Evolutionary conservation across 2,888 invertebrate species (phyloP).

Genomic region (Drosophila algonquin): DNA sequence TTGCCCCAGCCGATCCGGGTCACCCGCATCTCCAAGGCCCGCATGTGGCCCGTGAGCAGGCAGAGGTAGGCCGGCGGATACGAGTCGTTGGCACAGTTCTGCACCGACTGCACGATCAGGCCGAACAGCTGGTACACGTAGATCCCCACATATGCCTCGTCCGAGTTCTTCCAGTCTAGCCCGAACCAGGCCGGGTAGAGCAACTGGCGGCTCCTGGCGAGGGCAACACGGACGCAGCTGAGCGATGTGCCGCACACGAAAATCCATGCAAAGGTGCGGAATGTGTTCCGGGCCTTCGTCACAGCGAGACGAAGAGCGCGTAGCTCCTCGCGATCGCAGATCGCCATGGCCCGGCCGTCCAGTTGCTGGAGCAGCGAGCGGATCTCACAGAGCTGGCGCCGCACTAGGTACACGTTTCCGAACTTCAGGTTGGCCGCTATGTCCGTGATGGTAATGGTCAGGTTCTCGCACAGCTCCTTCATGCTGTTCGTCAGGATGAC

Average conservation of each 20-base stretch:
- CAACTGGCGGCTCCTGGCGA: conserved; percentile 58
- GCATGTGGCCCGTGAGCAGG: conserved; percentile 78
- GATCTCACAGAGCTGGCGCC: conserved; percentile 64
- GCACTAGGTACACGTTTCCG: conserved; percentile 74
- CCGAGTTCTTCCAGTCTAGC: conserved; percentile 70
- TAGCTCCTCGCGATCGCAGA: conserved; percentile 53
- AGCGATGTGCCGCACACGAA: conserved; percentile 68
- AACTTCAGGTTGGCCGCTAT: conserved; percentile 79
- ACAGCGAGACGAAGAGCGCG: conserved; percentile 59
- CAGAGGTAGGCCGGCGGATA: conserved; percentile 80
- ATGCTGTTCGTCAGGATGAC: conserved; percentile 67
- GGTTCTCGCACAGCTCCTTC: conserved; percentile 77
- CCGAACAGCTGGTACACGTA: conserved; percentile 75
- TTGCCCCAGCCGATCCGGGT: conserved; percentile 59
- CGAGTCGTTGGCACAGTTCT: conserved; percentile 81
- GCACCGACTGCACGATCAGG: conserved; percentile 74
- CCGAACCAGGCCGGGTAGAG: conserved; percentile 82
- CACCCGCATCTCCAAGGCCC: conserved; percentile 73
- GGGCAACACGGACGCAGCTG: conserved; percentile 66
- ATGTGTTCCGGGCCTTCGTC: conserved; percentile 54
- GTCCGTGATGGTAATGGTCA: conserved; percentile 81
- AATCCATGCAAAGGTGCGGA: conserved; percentile 69
- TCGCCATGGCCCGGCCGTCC: conserved; percentile 44
- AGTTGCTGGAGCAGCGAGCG: conserved; percentile 45
- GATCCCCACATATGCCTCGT: conserved; percentile 52